These are phyloP conservation scores for Lissocephala sabroskyi DNA, from an alignment of 2,888 invertebrate species.

Conservation along the genomic window DNA sequence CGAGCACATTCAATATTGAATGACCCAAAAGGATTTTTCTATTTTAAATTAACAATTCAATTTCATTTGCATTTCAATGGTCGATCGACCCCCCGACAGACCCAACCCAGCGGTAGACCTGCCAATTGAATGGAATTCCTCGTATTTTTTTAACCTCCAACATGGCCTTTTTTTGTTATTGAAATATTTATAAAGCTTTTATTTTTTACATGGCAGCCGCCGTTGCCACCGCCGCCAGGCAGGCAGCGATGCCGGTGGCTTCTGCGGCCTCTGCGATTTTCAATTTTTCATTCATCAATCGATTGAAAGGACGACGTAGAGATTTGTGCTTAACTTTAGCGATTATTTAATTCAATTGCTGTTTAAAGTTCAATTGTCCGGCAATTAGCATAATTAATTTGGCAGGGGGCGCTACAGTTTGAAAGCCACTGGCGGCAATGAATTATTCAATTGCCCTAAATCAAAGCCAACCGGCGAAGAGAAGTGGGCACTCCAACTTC, in stretches of 20 bases:
- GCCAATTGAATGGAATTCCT: slow-evolving; percentile 1
- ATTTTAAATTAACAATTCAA: slow-evolving; percentile 64
- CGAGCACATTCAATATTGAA: slow-evolving; percentile 63
- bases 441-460: slow-evolving; percentile 28
- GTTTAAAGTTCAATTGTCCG: too few species aligned
- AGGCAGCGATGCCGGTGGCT: too few species aligned
- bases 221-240: too few species aligned
- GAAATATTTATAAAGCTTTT: slow-evolving; percentile 1
- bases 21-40: slow-evolving; percentile 59
- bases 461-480: not conserved
- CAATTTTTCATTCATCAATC: too few species aligned
- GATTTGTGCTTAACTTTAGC: too few species aligned
- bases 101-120: not conserved
- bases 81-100: slow-evolving; percentile 7
- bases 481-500: too few species aligned
- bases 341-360: too few species aligned
- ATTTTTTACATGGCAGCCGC: slow-evolving; percentile 4
- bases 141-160: slow-evolving; percentile 17
- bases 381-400: slow-evolving; percentile 54
- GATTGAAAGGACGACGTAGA: too few species aligned
- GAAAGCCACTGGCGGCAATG: too few species aligned
- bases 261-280: too few species aligned
- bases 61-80: slow-evolving; percentile 65
- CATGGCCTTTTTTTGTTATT: not conserved
- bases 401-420: slow-evolving; percentile 28